These are phyloP conservation scores for Labroides dimidiatus DNA, from an alignment of 2,797 vertebrate genomes.

Conservation along the genomic window DNA sequence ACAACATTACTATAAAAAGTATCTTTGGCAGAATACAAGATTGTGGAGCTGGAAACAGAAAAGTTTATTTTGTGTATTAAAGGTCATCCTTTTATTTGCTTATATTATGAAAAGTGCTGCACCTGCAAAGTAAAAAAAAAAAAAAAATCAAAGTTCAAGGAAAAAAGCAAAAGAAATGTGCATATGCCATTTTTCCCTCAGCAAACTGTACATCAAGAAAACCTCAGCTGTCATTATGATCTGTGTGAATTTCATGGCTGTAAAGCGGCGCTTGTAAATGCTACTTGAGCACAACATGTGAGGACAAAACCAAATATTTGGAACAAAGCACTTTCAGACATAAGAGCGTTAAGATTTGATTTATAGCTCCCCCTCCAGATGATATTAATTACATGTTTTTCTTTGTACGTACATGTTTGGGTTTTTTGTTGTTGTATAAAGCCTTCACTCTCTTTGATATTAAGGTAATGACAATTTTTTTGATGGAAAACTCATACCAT, in stretches of 20 bases:
- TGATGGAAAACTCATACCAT: slow-evolving; percentile 94
- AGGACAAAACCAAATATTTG: slow-evolving; percentile 79
- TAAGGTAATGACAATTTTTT: slow-evolving; percentile 92
- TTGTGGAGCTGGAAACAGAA: slow-evolving; percentile 8
- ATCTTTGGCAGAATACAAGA: slow-evolving; percentile 16
- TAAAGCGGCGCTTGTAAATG: slow-evolving; percentile 57
- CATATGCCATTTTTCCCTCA: not conserved
- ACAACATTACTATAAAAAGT: slow-evolving; percentile 59
- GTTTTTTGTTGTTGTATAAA: slow-evolving; percentile 89
- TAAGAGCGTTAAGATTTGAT: slow-evolving; percentile 86
- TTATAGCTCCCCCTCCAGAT: slow-evolving; percentile 89
- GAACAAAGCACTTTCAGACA: slow-evolving; percentile 75
- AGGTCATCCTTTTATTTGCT: slow-evolving; percentile 6
- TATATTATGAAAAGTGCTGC: slow-evolving; percentile 3
- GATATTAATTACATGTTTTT: slow-evolving; percentile 92
- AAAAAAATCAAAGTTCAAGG: not conserved
- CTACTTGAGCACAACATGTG: slow-evolving; percentile 62
- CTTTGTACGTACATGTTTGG: slow-evolving; percentile 90
- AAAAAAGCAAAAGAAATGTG: not conserved
- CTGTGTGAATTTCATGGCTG: slow-evolving; percentile 38
- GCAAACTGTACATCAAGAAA: slow-evolving; percentile 4
- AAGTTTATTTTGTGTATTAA: slow-evolving; percentile 37
- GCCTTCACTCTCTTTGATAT: slow-evolving; percentile 89
- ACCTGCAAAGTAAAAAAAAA: slow-evolving; percentile 5
- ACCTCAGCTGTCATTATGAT: slow-evolving; percentile 24